Evolutionary conservation across 2,797 vertebrate genomes (phyloP), one percentile per base, ranked within the genome.

Genomic region (Tragelaphus eurycerus): DNA sequence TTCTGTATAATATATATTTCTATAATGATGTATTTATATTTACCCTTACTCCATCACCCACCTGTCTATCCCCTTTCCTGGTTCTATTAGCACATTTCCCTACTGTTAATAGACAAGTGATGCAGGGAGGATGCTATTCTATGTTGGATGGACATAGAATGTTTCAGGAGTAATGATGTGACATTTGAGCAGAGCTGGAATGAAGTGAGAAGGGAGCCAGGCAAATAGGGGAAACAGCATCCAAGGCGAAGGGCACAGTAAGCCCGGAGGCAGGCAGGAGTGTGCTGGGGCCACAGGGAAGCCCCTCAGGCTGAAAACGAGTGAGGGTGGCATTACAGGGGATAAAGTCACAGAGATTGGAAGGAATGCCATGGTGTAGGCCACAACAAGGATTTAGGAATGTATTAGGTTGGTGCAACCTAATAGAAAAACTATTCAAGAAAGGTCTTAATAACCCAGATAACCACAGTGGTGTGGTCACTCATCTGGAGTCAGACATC

Each of bases 321-420:
- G n/a, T 19, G 55, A 78, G 19, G 31, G 2, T 76, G 21, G 52
- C 38, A 14, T 50, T 31, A 16, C 1, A 55, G 16, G n/a, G 86
- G 71, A n/a, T 52, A 59, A 90, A 67, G 13, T 19, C 62, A 43
- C 12, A 89, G 71, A 86, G 43, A 48, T 17, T 25, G 38, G 54
- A 62, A 15, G 14, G 6, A 1, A 17, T 12, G 21, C 19, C 34
- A 1, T 1, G 12, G 5, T 4, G 2, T 3, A 74, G 50, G 46
- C 74, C 29, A 17, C 13, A 0, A 38, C 52, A 54, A 74, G 54
- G 52, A 95, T 29, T 79, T 79, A 86, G 54, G 79, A 38, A 74
- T 84, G 43, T 62, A n/a, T 71, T 71, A 3, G 67, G 34, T 71
- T 38, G 34, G 34, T 71, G 11, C n/a, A 71, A 23, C 67, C 67